A percentile compares a stretch with the other conserved stretches of the same genome.
Conservation (phyloP, 1,140 invertebrate genomes). For the Aphelenchoides fujianensis region DNA sequence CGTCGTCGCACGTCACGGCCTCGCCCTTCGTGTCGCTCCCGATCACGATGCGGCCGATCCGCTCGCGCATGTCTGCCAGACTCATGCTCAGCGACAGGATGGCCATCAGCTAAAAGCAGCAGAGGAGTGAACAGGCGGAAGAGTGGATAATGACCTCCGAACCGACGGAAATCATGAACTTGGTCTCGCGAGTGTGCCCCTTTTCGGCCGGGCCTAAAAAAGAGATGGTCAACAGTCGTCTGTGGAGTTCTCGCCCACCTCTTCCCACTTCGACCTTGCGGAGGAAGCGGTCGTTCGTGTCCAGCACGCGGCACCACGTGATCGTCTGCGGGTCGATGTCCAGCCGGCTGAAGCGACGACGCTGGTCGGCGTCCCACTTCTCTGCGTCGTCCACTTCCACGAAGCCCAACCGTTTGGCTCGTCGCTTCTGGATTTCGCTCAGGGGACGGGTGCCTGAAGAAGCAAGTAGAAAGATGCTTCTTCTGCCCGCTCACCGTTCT, state of each 20-base stretch:
- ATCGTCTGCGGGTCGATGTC: slow-evolving; percentile 86
- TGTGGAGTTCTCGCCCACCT: slow-evolving; percentile 65
- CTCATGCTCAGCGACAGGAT: slow-evolving; percentile 70
- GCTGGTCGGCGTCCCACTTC: slow-evolving; percentile 80
- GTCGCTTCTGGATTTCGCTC: slow-evolving; percentile 51
- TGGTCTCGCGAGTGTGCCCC: slow-evolving; percentile 73
- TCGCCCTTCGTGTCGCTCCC: slow-evolving; percentile 77
- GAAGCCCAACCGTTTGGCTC: slow-evolving; percentile 66
- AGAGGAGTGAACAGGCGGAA: too few species aligned
- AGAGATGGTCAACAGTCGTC: neutral
- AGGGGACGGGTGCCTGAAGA: slow-evolving; percentile 51
- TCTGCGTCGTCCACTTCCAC: slow-evolving; percentile 84
- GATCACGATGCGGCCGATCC: slow-evolving; percentile 86
- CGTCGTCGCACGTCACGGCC: slow-evolving; percentile 89
- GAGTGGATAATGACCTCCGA: slow-evolving; percentile 75
- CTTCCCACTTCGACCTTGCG: slow-evolving; percentile 90
- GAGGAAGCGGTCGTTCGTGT: slow-evolving; percentile 93
- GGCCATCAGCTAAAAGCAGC: slow-evolving; percentile 77
- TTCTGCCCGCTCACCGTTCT: slow-evolving; percentile 68
- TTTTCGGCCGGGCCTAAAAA: too few species aligned
- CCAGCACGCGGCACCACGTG: slow-evolving; percentile 90
- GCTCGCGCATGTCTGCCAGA: slow-evolving; percentile 79
- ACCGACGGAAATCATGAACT: slow-evolving; percentile 88
- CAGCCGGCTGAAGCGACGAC: slow-evolving; percentile 75
- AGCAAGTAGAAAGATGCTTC: too few species aligned